phyloP scores from a whole-genome alignment of 1,140 invertebrate genomes.

The Pseudoatta argentina region DNA sequence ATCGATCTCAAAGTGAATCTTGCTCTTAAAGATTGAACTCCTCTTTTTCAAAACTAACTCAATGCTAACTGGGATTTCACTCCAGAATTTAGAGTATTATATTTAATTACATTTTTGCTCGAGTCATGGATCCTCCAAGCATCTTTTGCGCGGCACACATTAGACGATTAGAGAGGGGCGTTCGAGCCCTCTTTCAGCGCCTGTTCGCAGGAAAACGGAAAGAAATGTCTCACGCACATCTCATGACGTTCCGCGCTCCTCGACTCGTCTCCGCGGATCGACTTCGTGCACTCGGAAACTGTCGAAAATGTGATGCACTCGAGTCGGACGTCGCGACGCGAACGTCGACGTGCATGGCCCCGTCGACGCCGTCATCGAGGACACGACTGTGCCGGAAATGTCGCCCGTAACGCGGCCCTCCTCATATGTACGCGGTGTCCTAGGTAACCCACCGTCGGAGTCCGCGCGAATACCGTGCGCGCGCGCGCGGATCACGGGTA shows the following conservation, averaged over 20 bases:
- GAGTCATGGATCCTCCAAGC: background rate
- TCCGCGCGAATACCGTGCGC: background rate
- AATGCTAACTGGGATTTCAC: no score
- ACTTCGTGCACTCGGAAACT: background rate
- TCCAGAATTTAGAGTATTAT: no score
- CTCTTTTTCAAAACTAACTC: no score
- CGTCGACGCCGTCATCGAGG: conserved; percentile 68
- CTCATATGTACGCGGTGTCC: conserved; percentile 72
- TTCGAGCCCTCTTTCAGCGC: background rate
- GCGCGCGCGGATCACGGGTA: conserved; percentile 44
- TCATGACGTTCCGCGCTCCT: conserved; percentile 6
- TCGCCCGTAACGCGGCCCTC: conserved; percentile 59
- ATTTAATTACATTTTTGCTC: background rate
- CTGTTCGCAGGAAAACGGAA: background rate
- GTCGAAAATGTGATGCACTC: background rate
- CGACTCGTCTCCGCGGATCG: background rate
- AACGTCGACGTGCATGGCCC: conserved; percentile 63
- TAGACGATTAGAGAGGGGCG: background rate
- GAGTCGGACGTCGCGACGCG: conserved; percentile 41
- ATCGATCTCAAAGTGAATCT: no score
- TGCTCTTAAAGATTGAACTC: no score
- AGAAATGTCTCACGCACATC: conserved; percentile 23
- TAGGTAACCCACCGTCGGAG: conserved; percentile 67
- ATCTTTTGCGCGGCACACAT: background rate
- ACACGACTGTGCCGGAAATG: conserved; percentile 51